Evolutionary conservation across 2,113 vertebrate species (phyloP).

Genomic region (Charina bottae): DNA sequence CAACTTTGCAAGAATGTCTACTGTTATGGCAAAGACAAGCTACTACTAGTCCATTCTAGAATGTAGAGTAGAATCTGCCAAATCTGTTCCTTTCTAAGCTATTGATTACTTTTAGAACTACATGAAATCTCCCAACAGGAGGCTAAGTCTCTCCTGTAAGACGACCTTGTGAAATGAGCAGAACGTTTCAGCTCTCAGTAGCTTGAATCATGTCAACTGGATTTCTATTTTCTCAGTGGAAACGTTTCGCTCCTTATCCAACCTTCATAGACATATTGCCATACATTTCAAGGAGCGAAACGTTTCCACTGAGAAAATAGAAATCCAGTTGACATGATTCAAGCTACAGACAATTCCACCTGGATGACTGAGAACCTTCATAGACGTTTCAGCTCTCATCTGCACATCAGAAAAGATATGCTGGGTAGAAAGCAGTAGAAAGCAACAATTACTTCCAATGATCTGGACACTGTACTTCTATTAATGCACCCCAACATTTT

Average conservation of each 20-base stretch:
- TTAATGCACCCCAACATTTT: neutral
- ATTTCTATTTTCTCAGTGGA: no score
- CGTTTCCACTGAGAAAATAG: no score
- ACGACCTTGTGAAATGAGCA: neutral
- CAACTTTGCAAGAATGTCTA: conserved; percentile 53
- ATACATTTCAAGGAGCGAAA: no score
- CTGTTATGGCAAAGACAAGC: conserved; percentile 50
- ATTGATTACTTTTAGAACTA: neutral
- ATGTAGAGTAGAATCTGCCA: neutral
- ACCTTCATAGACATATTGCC: no score
- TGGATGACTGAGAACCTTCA: no score
- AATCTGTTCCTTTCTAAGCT: neutral
- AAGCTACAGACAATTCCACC: no score
- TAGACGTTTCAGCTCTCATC: neutral
- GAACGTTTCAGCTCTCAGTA: neutral
- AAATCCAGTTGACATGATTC: no score
- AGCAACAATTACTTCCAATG: neutral
- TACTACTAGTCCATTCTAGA: no score
- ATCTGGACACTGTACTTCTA: neutral
- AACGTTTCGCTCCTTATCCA: no score
- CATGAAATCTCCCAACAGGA: neutral
- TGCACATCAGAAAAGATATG: neutral
- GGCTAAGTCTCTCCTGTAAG: neutral
- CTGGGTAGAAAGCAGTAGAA: neutral
- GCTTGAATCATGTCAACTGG: no score